Conservation (phyloP, 2,888 invertebrate species). For the Drosophila glabriapex region DNA sequence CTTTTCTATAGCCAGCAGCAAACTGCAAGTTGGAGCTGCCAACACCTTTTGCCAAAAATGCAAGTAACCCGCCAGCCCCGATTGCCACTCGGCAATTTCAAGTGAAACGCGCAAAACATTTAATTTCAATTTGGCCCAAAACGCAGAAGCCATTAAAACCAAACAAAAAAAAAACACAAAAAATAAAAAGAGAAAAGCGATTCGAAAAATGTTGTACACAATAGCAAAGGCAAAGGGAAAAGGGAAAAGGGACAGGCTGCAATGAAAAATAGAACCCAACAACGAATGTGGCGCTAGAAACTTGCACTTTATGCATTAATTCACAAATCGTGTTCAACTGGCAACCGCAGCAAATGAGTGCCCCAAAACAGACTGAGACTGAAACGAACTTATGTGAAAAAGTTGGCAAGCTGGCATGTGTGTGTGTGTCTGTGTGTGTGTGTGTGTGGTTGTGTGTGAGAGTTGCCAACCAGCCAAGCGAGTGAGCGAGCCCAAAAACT, state of each 20-base stretch:
- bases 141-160: slow-evolving; percentile 45
- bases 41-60: slow-evolving; percentile 36
- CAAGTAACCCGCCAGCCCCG: not conserved
- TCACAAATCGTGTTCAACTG: slow-evolving; percentile 67
- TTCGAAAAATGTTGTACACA: slow-evolving; percentile 3
- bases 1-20: not conserved
- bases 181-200: not conserved
- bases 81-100: not conserved
- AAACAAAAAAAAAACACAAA: not conserved
- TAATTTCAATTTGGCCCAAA: slow-evolving; percentile 65
- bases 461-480: slow-evolving; percentile 48
- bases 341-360: slow-evolving; percentile 48
- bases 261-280: slow-evolving; percentile 18
- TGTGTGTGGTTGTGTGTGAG: slow-evolving; percentile 7
- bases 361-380: not conserved
- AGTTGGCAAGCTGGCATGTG: slow-evolving; percentile 46
- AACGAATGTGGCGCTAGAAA: slow-evolving; percentile 25
- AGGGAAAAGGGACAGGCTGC: slow-evolving; percentile 1
- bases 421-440: not conserved
- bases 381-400: slow-evolving; percentile 12
- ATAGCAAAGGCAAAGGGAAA: not conserved
- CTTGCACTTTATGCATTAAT: slow-evolving; percentile 72
- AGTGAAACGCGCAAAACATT: slow-evolving; percentile 50
- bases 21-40: slow-evolving; percentile 24
- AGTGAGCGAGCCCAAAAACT: slow-evolving; percentile 18